Base-by-base conservation (phyloP, 2,797 vertebrate species). In the Scleropages formosus region DNA sequence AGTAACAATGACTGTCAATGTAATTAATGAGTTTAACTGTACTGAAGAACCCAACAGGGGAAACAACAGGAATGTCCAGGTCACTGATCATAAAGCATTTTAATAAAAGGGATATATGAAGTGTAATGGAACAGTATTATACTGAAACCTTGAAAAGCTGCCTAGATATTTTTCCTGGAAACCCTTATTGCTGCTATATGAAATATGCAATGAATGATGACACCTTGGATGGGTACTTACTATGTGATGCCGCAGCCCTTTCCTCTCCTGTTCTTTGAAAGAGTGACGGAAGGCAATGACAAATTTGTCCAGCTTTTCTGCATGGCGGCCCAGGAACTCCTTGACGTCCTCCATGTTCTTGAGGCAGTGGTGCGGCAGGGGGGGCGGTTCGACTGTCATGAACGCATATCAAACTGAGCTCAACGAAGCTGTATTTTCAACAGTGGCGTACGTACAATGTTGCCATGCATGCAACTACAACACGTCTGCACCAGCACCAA, bases 241-340 rank as follows among this genome's bases (percentile, higher is more conserved):
- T 84, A 99, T 98, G 89, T 97, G 95, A 81, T 98, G 94, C 3
- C 95, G 90, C 0, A 99, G 92, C 75, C 94, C 95, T 85, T 96
- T 98, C 75, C 94, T 92, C 86, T 98, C 95, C 3, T 95, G 95
- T 49, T 96, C 95, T 80, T 92, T 95, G 84, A 96, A 96, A 0
- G 85, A 81, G 76, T 91, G 92, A 27, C 92, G 88, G 91, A 97
- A 98, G 76, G 89, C 82, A 1, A 86, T 82, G 81, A 98, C 87
- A 76, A 91, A 89, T 83, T 93, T 94, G 88, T 98, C 95, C 85
- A 99, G 93, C 84, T 93, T 95, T 80, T 94, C 94, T 0, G 89
- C 81, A 59, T 98, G 94, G 69, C 90, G 93, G 78, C 97, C 97
- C 87, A 99, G 84, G 84, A 96, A 96, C 75, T 95, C 94, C 85